Conservation (phyloP, 2,113 vertebrate species). For the Platysteira castanea region DNA sequence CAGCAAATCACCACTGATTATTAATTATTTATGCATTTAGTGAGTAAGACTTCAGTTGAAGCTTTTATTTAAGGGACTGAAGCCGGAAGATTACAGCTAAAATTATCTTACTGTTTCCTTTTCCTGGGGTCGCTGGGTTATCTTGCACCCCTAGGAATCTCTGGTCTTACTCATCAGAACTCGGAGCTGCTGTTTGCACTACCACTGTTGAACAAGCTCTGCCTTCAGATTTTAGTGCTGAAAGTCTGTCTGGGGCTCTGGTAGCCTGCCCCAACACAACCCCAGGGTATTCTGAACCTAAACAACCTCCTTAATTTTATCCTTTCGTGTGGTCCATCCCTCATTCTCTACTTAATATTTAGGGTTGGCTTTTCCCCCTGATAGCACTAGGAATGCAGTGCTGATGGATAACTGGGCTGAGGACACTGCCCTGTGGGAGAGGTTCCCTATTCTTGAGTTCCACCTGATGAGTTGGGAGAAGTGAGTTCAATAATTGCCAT, state of each 20-base stretch:
- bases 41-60: neutral
- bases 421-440: neutral
- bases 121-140: neutral
- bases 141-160: neutral
- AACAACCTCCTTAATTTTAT: neutral
- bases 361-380: neutral
- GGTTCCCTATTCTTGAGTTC: rapidly evolving
- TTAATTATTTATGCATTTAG: neutral
- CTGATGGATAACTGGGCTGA: neutral
- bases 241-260: neutral
- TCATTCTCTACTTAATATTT: neutral
- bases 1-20: neutral
- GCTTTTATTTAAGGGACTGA: neutral
- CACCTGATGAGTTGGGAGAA: neutral
- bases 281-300: neutral
- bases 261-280: neutral
- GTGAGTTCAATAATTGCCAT: neutral
- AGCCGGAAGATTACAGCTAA: neutral
- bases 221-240: neutral
- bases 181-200: neutral
- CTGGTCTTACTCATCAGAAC: neutral
- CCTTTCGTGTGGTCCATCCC: neutral
- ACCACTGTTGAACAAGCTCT: neutral
- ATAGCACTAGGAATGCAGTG: neutral
- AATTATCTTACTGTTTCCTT: neutral